Percentiles rank a stretch among this genome's conserved stretches.
Conservation (phyloP, 2,888 invertebrate species). For the Panzeria rudis region DNA sequence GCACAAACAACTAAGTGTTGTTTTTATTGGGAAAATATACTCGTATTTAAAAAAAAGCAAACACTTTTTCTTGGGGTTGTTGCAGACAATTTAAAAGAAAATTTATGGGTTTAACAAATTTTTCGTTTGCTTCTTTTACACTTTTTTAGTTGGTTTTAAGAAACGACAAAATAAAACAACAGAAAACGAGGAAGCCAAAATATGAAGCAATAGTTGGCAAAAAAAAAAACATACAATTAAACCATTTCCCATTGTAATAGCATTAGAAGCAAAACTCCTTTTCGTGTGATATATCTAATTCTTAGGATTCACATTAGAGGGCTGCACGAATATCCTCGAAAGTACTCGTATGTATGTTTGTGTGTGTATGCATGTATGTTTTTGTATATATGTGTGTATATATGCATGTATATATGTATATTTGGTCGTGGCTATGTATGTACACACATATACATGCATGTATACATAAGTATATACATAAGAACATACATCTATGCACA, state of each 20-base stretch:
- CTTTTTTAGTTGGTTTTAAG: background rate
- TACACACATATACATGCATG: too few species aligned
- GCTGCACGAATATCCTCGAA: too few species aligned
- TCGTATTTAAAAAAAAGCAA: constrained; percentile 43
- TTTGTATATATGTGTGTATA: too few species aligned
- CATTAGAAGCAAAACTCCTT: too few species aligned
- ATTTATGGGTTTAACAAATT: constrained; percentile 69
- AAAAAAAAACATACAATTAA: constrained; percentile 12
- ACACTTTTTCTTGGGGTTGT: constrained; percentile 46
- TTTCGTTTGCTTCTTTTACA: background rate
- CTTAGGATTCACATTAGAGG: too few species aligned
- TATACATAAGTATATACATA: too few species aligned
- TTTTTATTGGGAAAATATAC: constrained; percentile 26
- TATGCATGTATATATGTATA: too few species aligned
- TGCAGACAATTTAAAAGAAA: constrained; percentile 65
- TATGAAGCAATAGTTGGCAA: constrained; percentile 4
- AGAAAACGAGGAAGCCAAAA: constrained; percentile 31
- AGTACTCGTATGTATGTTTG: too few species aligned
- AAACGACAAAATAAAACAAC: background rate
- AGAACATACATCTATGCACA: too few species aligned
- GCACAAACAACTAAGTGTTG: background rate
- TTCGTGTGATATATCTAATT: too few species aligned
- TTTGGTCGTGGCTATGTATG: too few species aligned
- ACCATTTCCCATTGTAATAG: constrained; percentile 29
- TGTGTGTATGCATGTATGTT: too few species aligned